These are phyloP conservation scores for Trachemys scripta DNA, from an alignment of 2,113 vertebrate genomes.

Conservation along the genomic window DNA sequence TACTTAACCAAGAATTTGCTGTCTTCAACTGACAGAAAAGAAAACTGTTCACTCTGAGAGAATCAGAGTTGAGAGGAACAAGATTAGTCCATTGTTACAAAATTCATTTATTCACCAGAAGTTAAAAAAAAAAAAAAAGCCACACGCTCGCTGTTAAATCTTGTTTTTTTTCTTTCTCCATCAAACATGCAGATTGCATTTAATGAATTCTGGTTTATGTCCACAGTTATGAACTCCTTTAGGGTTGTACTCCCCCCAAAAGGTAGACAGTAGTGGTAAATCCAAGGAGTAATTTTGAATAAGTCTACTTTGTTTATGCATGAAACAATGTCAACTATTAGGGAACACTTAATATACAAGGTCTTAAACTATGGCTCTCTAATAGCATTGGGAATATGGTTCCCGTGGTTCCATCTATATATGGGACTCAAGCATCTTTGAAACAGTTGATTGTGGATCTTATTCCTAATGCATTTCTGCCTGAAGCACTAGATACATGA, in stretches of 20 bases:
- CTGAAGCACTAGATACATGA: constrained; percentile 56
- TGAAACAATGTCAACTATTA: background rate
- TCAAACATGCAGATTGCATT: background rate
- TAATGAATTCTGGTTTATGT: constrained; percentile 11
- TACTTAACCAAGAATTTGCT: background rate
- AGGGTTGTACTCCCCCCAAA: background rate
- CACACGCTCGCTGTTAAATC: background rate
- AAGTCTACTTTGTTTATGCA: background rate
- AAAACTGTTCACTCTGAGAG: background rate
- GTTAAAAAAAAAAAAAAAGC: constrained; percentile 3
- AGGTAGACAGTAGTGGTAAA: background rate
- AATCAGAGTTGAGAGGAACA: background rate
- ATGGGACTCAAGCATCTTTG: constrained; percentile 18
- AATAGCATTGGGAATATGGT: constrained; percentile 38
- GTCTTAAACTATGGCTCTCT: constrained; percentile 45
- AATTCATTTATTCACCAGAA: background rate
- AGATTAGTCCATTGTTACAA: background rate
- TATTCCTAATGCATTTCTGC: constrained; percentile 54
- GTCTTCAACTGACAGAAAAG: background rate
- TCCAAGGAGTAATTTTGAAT: background rate
- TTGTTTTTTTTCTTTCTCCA: constrained; percentile 39
- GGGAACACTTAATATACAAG: background rate
- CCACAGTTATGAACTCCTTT: background rate
- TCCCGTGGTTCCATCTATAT: constrained; percentile 29
- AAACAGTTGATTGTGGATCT: constrained; percentile 41